Evolutionary conservation across 2,797 vertebrate species (phyloP).

Genomic region (Pseudocheirus occidentalis): DNA sequence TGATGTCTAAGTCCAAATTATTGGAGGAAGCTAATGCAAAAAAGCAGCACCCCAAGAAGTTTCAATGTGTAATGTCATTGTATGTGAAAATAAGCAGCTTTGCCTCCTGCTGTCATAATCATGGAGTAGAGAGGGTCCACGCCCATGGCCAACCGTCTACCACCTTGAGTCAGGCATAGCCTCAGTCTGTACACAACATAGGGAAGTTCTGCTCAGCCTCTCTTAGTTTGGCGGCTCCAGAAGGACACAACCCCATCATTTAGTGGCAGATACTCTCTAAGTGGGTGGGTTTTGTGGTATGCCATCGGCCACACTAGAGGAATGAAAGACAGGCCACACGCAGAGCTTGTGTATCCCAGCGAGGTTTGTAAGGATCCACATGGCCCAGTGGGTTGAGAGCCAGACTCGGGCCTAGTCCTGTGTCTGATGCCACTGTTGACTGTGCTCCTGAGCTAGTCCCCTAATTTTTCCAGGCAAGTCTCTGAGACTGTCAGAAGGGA

Average conservation of each 20-base stretch:
- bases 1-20: not conserved
- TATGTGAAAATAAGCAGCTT: too few relatives aligned
- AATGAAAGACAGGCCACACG: too few relatives aligned
- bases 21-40: not conserved
- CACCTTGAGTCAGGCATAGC: too few relatives aligned
- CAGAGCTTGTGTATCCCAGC: not conserved
- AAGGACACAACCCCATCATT: not conserved
- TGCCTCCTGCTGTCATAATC: too few relatives aligned
- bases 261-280: not conserved
- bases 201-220: not conserved
- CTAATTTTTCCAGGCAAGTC: not conserved
- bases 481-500: not conserved
- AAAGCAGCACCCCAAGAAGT: not conserved
- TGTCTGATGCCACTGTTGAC: too few relatives aligned
- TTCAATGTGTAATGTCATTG: too few relatives aligned
- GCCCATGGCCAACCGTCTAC: too few relatives aligned
- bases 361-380: not conserved
- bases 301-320: not conserved
- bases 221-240: not conserved
- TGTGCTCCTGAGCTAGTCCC: not conserved
- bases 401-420: not conserved
- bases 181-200: not conserved
- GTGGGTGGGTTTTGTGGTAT: not conserved
- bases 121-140: too few relatives aligned
- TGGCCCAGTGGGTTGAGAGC: not conserved